Evolutionary conservation across 1,140 invertebrate species (phyloP).

Genomic region (Rhyacophila brunnea): DNA sequence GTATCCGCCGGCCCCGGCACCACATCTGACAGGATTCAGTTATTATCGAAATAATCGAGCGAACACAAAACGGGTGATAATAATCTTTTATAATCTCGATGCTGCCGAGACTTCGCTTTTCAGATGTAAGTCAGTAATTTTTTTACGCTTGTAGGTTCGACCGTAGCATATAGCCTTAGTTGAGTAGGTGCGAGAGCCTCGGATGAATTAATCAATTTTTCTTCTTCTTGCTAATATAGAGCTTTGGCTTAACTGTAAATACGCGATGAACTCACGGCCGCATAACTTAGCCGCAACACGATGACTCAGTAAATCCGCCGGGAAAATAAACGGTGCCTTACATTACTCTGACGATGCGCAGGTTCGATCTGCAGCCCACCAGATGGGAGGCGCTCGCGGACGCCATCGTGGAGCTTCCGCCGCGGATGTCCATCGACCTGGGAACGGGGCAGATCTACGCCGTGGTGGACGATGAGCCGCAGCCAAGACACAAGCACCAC

Average conservation of each 20-base stretch:
- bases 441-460: constrained; percentile 52
- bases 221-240: neutral
- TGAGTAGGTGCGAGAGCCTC: constrained; percentile 2
- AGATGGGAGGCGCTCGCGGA: constrained; percentile 55
- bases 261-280: constrained; percentile 33
- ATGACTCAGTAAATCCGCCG: neutral
- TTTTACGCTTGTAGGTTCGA: constrained; percentile 31
- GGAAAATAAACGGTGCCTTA: constrained; percentile 2
- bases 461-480: constrained; percentile 34
- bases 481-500: neutral
- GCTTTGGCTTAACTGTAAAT: constrained; percentile 28
- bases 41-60: constrained; percentile 3
- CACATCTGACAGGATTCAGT: constrained; percentile 9
- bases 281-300: constrained; percentile 17
- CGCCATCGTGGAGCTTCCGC: constrained; percentile 50
- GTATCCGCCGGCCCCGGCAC: constrained; percentile 21
- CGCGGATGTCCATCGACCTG: constrained; percentile 49
- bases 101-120: constrained; percentile 35
- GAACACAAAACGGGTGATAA: constrained; percentile 16
- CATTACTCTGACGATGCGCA: constrained; percentile 12
- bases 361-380: constrained; percentile 44
- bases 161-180: constrained; percentile 23
- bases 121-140: constrained; percentile 31
- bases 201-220: neutral
- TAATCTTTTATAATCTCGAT: constrained; percentile 31